Evolutionary conservation across 1,140 invertebrate genomes (phyloP), one percentile per base, ranked within the genome.

Genomic region (Lycorma delicatula): DNA sequence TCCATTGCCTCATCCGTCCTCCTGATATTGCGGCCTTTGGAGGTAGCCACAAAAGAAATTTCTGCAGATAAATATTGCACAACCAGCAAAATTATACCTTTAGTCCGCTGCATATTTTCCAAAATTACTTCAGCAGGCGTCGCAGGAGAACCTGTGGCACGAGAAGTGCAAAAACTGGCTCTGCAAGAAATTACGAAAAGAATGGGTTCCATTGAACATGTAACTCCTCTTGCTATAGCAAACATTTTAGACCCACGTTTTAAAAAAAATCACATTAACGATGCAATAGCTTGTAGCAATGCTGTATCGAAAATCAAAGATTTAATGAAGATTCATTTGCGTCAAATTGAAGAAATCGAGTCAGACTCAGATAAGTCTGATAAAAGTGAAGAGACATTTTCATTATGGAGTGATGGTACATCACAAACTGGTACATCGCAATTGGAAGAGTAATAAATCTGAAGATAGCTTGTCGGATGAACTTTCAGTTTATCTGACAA

Each of bases 221-320:
- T 64, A 63, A 31, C 51, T 56, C 47, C 63, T 61, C 60, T 68
- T 34, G 48, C 65, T 41, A 58, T 59, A 56, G 67, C 68, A 25
- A 71, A 66, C 22, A 66, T 72, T 61, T 65, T 71, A 53, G 70
- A 72, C 53, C 67, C 70, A 60, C 63, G 68, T 31, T 72, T 70
- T 47, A 71, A 71, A 63, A 63, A 64, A 54, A 63, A 67, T 41
- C 63, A 70, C 47, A 68, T 44, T 27, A 20, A 54, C 23, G 31
- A 31, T n/a, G 27, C 34, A 23, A 23, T 31, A 41, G 36, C 53
- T 22, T 41, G 31, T 53, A 27, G 28, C 4, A 23, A 23, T n/a
- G n/a, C n/a, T n/a, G n/a, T n/a, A n/a, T n/a, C n/a, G n/a, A n/a
- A n/a, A n/a, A n/a, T n/a, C n/a, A n/a, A n/a, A n/a, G n/a, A n/a